phyloP scores from a whole-genome alignment of 2,888 invertebrate species.

The Parnassius glacialis region DNA sequence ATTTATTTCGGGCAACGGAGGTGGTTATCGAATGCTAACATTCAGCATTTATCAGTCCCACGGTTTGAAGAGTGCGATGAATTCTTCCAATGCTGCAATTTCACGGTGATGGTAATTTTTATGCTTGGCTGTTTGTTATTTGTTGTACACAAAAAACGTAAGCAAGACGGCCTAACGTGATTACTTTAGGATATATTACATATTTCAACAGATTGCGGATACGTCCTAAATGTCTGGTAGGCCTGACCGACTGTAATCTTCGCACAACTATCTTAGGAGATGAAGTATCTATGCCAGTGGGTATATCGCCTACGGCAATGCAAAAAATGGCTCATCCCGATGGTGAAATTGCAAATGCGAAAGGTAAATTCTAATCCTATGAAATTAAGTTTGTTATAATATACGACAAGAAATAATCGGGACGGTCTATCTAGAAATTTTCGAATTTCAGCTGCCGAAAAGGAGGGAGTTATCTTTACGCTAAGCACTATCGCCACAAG shows the following conservation, averaged over 20 bases:
- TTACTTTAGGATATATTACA: no score
- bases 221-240: slow-evolving; percentile 86
- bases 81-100: no score
- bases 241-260: slow-evolving; percentile 84
- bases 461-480: slow-evolving; percentile 87
- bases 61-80: no score
- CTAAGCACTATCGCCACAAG: slow-evolving; percentile 93
- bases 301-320: slow-evolving; percentile 92
- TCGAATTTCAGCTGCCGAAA: slow-evolving; percentile 85
- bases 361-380: slow-evolving; percentile 70
- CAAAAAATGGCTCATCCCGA: slow-evolving; percentile 92
- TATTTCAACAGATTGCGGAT: slow-evolving; percentile 82
- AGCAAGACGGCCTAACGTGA: no score
- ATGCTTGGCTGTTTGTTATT: no score
- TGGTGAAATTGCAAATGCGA: slow-evolving; percentile 89
- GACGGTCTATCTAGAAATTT: background rate
- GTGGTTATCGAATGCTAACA: no score
- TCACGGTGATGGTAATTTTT: no score
- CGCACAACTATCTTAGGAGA: slow-evolving; percentile 82
- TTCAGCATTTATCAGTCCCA: no score
- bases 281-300: slow-evolving; percentile 84
- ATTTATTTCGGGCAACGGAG: no score
- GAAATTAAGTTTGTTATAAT: no score
- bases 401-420: no score
- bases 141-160: no score